Base-by-base conservation (phyloP, 2,888 invertebrate genomes). In the Stramonita haemastoma region DNA sequence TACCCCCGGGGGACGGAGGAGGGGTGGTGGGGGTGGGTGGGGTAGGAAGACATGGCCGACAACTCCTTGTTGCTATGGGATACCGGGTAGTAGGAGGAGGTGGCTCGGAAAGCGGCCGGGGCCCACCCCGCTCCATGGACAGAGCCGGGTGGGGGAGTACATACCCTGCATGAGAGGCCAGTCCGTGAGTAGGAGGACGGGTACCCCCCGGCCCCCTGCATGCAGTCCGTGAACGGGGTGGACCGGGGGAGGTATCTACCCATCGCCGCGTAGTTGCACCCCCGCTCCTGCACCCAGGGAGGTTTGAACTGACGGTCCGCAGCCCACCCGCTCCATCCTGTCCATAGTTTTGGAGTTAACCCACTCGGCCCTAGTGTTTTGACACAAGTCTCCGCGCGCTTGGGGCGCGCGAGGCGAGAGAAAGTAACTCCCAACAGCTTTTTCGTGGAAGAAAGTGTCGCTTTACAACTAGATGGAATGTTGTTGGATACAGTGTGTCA, bases 181-280 rank as follows among this genome's bases (percentile, higher is more conserved):
- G 88, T 91, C 91, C 8, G 87, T 89, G 22, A 70, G 87, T 90
- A 91, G n/a, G 90, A 91, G 22, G 90, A 86, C 22, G 91, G 88
- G 57, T 91, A 91, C 89, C 88, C 6, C 90, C 89, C 5, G 81
- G 83, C 89, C 73, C 91, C 88, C 87, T 91, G 91, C 91, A 91
- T 91, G 79, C 91, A 91, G 89, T 91, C 91, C 32, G 89, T 79
- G 88, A 91, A 91, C 5, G 91, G 90, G 34, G 90, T 77, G 77
- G 90, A 46, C 0, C 91, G 60, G 11, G 91, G 91, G 8, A 91
- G 79, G 88, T 90, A 91, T 19, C 91, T 77, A 15, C 91, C 86
- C 90, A 91, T 90, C 15, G 89, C 91, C 13, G 89, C 90, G 88
- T 91, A 91, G 85, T 77, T 90, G 46, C 91, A 91, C 22, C 46